Percentiles rank a stretch among this genome's conserved stretches.
phyloP scores from a whole-genome alignment of 1,140 invertebrate genomes.

The Vanessa tameamea region DNA sequence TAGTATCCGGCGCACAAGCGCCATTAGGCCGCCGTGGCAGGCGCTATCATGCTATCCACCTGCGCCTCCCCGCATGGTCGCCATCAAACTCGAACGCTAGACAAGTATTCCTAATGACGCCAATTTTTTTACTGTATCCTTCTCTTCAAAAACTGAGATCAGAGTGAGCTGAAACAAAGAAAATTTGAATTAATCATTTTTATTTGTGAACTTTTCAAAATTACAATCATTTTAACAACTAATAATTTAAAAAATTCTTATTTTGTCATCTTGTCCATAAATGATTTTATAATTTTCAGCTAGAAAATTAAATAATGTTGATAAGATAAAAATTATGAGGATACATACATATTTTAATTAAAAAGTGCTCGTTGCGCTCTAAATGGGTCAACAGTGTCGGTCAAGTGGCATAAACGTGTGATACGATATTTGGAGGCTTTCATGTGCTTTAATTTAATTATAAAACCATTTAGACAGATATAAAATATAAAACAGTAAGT shows the following conservation, averaged over 20 bases:
- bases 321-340: slow-evolving; percentile 3
- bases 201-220: too few species aligned
- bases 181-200: not conserved
- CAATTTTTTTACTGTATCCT: slow-evolving; percentile 29
- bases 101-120: slow-evolving; percentile 41
- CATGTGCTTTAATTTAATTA: slow-evolving; percentile 7
- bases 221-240: too few species aligned
- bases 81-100: slow-evolving; percentile 7
- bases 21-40: slow-evolving; percentile 77
- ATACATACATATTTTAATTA: slow-evolving; percentile 19
- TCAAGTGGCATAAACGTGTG: slow-evolving; percentile 19
- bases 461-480: not conserved
- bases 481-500: not conserved
- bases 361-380: slow-evolving; percentile 10
- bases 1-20: slow-evolving; percentile 80
- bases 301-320: not conserved
- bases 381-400: slow-evolving; percentile 18
- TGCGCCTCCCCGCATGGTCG: slow-evolving; percentile 54
- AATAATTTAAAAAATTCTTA: too few species aligned
- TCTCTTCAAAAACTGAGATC: slow-evolving; percentile 3
- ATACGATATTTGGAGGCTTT: slow-evolving; percentile 17
- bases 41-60: slow-evolving; percentile 77
- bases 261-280: too few species aligned
- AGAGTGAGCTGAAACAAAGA: slow-evolving; percentile 39
- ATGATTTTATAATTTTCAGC: too few species aligned